phyloP scores from a whole-genome alignment of 2,113 vertebrate genomes.

The Percopsis transmontana region DNA sequence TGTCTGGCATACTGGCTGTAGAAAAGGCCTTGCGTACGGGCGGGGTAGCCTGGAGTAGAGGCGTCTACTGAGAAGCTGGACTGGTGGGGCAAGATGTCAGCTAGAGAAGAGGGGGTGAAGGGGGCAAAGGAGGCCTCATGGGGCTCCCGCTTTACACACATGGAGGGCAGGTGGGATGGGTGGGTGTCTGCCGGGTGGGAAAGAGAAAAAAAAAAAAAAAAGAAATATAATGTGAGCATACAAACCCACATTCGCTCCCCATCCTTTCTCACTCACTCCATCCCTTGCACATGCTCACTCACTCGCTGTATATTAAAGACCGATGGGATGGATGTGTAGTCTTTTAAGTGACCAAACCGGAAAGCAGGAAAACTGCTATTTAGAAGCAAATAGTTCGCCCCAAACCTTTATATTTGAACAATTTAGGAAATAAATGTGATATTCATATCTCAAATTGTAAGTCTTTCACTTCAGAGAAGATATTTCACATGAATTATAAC shows the following conservation, averaged over 20 bases:
- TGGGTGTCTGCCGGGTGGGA: slow-evolving; percentile 83
- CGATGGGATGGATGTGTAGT: slow-evolving; percentile 43
- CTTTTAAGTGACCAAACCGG: slow-evolving; percentile 12
- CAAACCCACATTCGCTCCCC: slow-evolving; percentile 47
- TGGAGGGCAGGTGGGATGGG: slow-evolving; percentile 85
- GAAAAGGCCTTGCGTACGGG: slow-evolving; percentile 80
- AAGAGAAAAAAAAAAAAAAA: slow-evolving; percentile 57
- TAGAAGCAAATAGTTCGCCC: not conserved
- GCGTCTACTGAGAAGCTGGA: slow-evolving; percentile 87
- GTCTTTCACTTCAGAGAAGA: not conserved
- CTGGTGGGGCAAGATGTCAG: slow-evolving; percentile 88
- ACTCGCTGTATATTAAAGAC: slow-evolving; percentile 33
- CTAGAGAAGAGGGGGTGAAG: slow-evolving; percentile 87
- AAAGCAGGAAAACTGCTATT: not conserved
- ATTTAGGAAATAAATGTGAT: not conserved
- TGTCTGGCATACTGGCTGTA: slow-evolving; percentile 88
- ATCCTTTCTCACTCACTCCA: slow-evolving; percentile 21
- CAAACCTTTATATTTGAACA: too few species aligned
- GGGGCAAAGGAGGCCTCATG: slow-evolving; percentile 90
- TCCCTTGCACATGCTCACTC: not conserved
- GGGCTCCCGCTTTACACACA: slow-evolving; percentile 90
- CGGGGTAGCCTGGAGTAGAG: slow-evolving; percentile 85
- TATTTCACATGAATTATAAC: slow-evolving; percentile 41
- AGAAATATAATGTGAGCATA: slow-evolving; percentile 58
- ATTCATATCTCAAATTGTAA: slow-evolving; percentile 21